Conservation (phyloP, 2,113 vertebrate genomes). For the Nipponia nippon region DNA sequence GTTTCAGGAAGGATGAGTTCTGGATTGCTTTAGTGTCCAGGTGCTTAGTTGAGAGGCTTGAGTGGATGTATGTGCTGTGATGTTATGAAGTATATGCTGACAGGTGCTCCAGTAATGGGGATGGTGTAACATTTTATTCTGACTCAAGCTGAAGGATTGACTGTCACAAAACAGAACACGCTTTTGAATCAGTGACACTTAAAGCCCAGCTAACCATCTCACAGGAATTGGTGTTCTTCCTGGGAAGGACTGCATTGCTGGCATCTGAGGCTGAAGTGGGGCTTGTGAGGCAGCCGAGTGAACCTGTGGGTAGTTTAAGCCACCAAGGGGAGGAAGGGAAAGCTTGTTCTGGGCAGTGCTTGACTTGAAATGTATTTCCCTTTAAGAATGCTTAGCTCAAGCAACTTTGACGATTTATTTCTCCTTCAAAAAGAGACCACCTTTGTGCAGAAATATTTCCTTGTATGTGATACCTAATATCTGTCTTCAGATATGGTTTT, state of each 20-base stretch:
- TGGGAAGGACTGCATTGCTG: background rate
- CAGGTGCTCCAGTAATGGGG: background rate
- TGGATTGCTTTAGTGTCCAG: background rate
- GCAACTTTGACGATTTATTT: background rate
- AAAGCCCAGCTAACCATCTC: background rate
- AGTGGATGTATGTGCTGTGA: slow-evolving; percentile 44
- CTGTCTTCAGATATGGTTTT: background rate
- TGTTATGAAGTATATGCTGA: background rate
- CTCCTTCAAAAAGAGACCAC: background rate
- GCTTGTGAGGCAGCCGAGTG: background rate
- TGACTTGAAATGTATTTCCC: background rate
- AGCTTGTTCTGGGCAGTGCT: background rate
- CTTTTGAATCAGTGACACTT: background rate
- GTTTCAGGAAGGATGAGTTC: background rate
- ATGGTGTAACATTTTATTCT: background rate
- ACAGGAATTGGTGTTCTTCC: background rate
- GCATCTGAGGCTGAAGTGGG: background rate
- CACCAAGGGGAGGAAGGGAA: background rate
- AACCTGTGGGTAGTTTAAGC: background rate
- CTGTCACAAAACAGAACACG: background rate
- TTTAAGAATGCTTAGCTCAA: background rate
- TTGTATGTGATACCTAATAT: background rate
- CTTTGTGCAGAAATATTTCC: background rate
- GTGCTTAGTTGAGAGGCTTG: background rate
- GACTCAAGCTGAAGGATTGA: background rate